Evolutionary conservation across 2,888 invertebrate genomes (phyloP).

Genomic region (Margaritifera margaritifera): DNA sequence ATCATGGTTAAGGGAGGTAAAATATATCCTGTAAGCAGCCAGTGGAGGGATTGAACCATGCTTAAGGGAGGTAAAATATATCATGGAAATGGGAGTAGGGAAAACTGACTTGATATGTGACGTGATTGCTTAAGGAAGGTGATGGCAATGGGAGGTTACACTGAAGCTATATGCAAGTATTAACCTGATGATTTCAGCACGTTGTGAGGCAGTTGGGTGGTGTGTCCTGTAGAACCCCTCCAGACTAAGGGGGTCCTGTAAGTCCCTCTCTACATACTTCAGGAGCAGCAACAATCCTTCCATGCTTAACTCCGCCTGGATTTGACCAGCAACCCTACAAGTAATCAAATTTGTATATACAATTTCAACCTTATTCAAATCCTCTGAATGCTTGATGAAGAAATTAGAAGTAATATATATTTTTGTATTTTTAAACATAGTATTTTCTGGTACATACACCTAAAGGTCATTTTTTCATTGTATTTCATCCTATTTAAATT

Average conservation of each 20-base stretch:
- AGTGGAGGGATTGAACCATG: no score
- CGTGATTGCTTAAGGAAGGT: no score
- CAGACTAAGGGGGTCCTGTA: slow-evolving; percentile 43
- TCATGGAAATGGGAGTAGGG: no score
- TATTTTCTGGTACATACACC: no score
- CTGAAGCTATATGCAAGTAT: slow-evolving; percentile 7
- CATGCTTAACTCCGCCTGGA: slow-evolving; percentile 49
- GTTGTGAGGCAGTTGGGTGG: slow-evolving; percentile 45
- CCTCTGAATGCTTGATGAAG: slow-evolving; percentile 3
- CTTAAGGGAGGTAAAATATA: no score
- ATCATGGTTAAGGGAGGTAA: no score
- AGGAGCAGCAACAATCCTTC: slow-evolving; percentile 51
- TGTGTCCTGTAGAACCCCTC: slow-evolving; percentile 59
- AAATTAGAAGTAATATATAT: background rate
- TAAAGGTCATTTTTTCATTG: no score
- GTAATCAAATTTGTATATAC: background rate
- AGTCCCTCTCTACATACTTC: slow-evolving; percentile 50
- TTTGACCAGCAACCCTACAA: slow-evolving; percentile 16
- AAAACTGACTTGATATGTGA: no score
- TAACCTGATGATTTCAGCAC: slow-evolving; percentile 59
- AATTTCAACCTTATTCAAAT: slow-evolving; percentile 14
- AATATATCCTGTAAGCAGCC: no score
- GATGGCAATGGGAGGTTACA: no score
- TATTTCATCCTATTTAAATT: no score
- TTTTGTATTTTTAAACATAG: no score